Evolutionary conservation across 2,113 vertebrate genomes (phyloP).

Genomic region (Apteryx owenii): DNA sequence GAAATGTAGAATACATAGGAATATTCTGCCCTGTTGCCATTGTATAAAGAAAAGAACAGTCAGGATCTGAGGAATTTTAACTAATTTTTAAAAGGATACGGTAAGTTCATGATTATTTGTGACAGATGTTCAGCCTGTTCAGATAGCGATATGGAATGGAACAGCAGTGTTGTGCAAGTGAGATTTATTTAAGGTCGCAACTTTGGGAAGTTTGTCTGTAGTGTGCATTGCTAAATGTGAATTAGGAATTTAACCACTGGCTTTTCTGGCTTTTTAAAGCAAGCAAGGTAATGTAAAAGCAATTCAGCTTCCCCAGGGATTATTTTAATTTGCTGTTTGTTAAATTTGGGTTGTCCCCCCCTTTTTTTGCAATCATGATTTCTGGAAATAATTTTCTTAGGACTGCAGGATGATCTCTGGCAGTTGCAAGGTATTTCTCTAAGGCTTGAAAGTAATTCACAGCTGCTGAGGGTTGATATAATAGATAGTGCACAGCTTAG

Average conservation of each 20-base stretch:
- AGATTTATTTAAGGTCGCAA: background rate
- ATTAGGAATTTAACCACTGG: background rate
- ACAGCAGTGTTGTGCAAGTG: background rate
- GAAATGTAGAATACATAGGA: background rate
- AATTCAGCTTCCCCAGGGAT: background rate
- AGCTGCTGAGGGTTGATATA: background rate
- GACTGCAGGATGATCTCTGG: conserved; percentile 5
- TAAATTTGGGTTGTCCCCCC: background rate
- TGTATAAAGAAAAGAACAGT: background rate
- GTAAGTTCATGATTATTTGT: background rate
- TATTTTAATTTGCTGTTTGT: background rate
- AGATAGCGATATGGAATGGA: background rate
- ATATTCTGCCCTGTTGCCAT: background rate
- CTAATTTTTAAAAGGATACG: background rate
- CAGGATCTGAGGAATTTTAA: background rate
- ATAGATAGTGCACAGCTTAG: background rate
- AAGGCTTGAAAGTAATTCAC: background rate
- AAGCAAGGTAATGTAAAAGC: background rate
- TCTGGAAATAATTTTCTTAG: conserved; percentile 35
- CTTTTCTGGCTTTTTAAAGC: background rate
- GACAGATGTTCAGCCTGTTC: background rate
- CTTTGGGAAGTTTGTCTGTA: background rate
- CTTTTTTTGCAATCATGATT: background rate
- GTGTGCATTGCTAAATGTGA: background rate
- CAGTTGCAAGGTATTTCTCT: conserved; percentile 36